Evolutionary conservation across 2,113 vertebrate species (phyloP).

Genomic region (Corythoichthys haematopterus): DNA sequence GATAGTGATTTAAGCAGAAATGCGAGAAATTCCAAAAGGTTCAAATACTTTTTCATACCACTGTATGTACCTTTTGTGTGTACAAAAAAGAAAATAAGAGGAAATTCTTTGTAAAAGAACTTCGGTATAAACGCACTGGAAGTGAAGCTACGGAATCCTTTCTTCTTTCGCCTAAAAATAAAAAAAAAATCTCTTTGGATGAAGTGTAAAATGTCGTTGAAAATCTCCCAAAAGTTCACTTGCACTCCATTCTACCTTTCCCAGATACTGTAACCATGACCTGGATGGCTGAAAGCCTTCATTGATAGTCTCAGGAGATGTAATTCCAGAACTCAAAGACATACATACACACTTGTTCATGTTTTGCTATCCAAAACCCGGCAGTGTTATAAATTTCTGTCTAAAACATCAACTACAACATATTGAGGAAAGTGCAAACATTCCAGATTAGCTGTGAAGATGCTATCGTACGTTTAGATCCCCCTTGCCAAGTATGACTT

Average conservation of each 20-base stretch:
- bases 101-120: too few species aligned
- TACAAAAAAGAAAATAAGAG: too few species aligned
- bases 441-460: slow-evolving; percentile 34
- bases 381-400: slow-evolving; percentile 48
- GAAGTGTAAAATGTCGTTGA: background rate
- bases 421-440: slow-evolving; percentile 30
- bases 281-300: background rate
- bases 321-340: slow-evolving; percentile 51
- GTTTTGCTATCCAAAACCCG: slow-evolving; percentile 52
- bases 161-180: too few species aligned
- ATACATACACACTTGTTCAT: slow-evolving; percentile 53
- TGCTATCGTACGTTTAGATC: slow-evolving; percentile 21
- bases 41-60: too few species aligned
- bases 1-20: too few species aligned
- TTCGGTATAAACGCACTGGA: too few species aligned
- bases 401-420: slow-evolving; percentile 37
- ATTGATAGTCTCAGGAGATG: slow-evolving; percentile 36
- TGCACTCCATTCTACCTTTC: background rate
- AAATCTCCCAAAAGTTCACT: background rate
- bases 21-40: too few species aligned
- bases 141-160: too few species aligned
- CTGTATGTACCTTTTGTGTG: too few species aligned
- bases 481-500: slow-evolving; percentile 44
- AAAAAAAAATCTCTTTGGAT: slow-evolving; percentile 1
- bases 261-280: background rate